Evolutionary conservation across 2,888 invertebrate species (phyloP), one percentile per base, ranked within the genome.

Genomic region (Dyspetes luteomarginatus): DNA sequence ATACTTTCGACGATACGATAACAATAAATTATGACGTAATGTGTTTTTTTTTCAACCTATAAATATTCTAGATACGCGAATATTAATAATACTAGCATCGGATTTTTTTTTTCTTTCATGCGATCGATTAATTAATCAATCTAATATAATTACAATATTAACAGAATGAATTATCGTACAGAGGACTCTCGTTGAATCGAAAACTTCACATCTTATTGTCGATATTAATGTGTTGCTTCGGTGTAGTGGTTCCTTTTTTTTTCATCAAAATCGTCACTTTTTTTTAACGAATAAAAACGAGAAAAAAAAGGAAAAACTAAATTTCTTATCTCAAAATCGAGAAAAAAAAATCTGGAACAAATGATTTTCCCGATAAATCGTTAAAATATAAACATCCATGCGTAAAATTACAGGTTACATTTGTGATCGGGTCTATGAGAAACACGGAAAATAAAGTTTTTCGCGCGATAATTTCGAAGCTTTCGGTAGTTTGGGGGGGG

Each of bases 171-270:
- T 81, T 83, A 78, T 81, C 72, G 72, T 75, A 81, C 78, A 78
- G 69, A 67, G 68, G 75, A 81, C 75, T 78, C 75, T 78, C 73
- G 64, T 76, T 45, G 76, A 68, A 72, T 72, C 26, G 75, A 76
- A 78, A 76, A 75, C 78, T 78, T 77, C 64, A 68, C 62, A 72
- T 80, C 56, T 83, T 81, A 83, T 83, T 83, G 82, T 83, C 82
- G 78, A 55, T 81, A 77, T 73, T 41, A 41, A 62, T 43, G 52
- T 71, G 77, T 77, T 52, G 65, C 65, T 65, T 68, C 64, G 17
- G n/a, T 19, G 41, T 62, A 62, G 52, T 56, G 7, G 43, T 7
- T n/a, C 15, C 7, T 36, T 15, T 7, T 26, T 12, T 26, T 3
- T 17, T n/a, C n/a, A n/a, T n/a, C n/a, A n/a, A n/a, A 45, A 12